phyloP scores from a whole-genome alignment of 2,888 invertebrate genomes.

The Tipula helvola region DNA sequence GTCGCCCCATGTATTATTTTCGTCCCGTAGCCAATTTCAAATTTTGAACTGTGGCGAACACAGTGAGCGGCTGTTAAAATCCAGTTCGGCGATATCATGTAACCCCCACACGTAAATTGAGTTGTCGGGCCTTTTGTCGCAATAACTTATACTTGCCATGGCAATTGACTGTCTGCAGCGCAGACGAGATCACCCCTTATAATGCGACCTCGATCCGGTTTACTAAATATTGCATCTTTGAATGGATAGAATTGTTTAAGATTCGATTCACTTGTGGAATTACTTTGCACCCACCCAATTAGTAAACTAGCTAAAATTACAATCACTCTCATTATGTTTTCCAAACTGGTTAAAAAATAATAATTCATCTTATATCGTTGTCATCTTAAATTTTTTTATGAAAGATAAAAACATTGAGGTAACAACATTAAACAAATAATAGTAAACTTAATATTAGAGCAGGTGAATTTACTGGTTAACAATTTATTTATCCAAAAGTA shows the following conservation, averaged over 20 bases:
- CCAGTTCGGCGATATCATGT: not conserved
- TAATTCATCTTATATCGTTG: not conserved
- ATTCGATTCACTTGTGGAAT: not conserved
- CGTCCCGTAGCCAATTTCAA: not conserved
- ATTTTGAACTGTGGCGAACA: not conserved
- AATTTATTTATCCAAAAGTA: not conserved
- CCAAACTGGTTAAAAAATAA: not conserved
- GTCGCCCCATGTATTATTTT: not conserved
- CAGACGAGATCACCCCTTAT: not conserved
- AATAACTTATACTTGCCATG: not conserved
- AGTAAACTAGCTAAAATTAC: not conserved
- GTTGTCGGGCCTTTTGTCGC: not conserved
- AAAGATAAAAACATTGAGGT: not conserved
- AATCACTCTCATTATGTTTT: not conserved
- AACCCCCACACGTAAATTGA: not conserved
- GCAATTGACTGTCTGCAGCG: not conserved
- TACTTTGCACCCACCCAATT: not conserved
- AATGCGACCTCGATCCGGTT: not conserved
- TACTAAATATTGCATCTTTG: not conserved
- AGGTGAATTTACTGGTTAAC: not conserved
- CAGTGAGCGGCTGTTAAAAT: not conserved
- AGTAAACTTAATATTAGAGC: not conserved
- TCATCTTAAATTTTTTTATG: not conserved
- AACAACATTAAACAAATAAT: not conserved
- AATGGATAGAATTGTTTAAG: not conserved